Evolutionary conservation across 2,113 vertebrate genomes (phyloP), one percentile per base, ranked within the genome.

Genomic region (Rostratula benghalensis): DNA sequence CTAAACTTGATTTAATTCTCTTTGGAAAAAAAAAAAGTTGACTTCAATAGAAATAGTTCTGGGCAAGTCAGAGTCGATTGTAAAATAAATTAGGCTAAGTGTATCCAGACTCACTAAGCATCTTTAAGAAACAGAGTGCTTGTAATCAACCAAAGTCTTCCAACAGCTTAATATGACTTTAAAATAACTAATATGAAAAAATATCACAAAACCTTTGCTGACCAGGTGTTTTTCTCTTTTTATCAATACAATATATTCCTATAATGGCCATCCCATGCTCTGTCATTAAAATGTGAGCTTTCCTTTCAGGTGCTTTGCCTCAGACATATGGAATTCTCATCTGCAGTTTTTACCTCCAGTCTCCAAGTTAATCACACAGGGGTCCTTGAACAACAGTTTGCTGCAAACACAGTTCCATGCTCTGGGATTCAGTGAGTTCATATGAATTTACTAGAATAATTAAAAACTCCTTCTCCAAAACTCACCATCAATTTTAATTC

Each of bases 11-110:
- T 95, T 91, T 81, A 94, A 91, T 89, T 92, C 21, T 86, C 25
- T 80, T 87, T 48, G 64, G 56, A 46, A 89, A 83, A 95, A 95
- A 91, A 90, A 69, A 85, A 86, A 13, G 35, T 85, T 80, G 73
- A 93, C 89, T 94, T 96, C 82, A 90, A 65, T 63, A 86, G 83
- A 87, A 86, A 57, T 65, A 93, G 60, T 74, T 89, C 91, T 85
- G 80, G 84, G 80, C 77, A 92, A 95, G 76, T 83, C 79, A 77
- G 87, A 88, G 83, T 93, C 56, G 2, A 92, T 75, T 97, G 97
- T 91, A 96, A 97, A 97, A 97, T 94, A 97, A 97, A 97, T 97
- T 97, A 96, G 89, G 83, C 80, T 96, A 97, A 97, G 70, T 95
- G 87, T 70, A 96, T 94, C 94, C 96, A 97, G 93, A 95, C 86